A percentile compares a stretch with the other conserved stretches of the same genome.
Evolutionary conservation across 2,888 invertebrate genomes (phyloP).

Genomic region (Punctoribates punctum): DNA sequence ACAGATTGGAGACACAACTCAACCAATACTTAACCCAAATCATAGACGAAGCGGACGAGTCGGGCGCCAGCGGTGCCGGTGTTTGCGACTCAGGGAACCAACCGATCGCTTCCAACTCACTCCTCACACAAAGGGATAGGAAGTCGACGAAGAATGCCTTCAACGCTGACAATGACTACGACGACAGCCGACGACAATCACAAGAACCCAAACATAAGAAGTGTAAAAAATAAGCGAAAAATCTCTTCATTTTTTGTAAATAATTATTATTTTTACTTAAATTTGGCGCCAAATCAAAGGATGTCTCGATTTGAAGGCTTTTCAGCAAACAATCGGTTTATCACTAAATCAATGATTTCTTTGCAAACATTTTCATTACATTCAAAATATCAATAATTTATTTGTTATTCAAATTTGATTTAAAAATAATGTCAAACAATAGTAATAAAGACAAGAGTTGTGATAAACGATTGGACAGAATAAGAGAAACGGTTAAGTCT

Average conservation of each 20-base stretch:
- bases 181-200: not conserved
- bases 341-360: conserved; percentile 4
- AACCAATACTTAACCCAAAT: conserved; percentile 41
- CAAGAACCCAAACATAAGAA: conserved; percentile 15
- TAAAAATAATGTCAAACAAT: conserved; percentile 26
- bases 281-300: conserved; percentile 29
- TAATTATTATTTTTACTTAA: not conserved
- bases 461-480: conserved; percentile 40
- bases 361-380: not conserved
- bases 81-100: not conserved
- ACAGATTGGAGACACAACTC: conserved; percentile 39
- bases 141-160: not conserved
- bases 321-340: not conserved
- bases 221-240: not conserved
- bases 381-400: not conserved
- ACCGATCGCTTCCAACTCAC: not conserved
- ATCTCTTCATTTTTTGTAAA: not conserved
- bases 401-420: not conserved
- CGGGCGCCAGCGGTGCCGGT: not conserved
- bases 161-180: not conserved
- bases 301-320: not conserved
- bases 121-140: not conserved
- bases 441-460: not conserved
- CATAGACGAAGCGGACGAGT: conserved; percentile 35
- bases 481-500: conserved; percentile 46